Evolutionary conservation across 1,140 invertebrate genomes (phyloP), one percentile per base, ranked within the genome.

Genomic region (Steinernema khuongi): DNA sequence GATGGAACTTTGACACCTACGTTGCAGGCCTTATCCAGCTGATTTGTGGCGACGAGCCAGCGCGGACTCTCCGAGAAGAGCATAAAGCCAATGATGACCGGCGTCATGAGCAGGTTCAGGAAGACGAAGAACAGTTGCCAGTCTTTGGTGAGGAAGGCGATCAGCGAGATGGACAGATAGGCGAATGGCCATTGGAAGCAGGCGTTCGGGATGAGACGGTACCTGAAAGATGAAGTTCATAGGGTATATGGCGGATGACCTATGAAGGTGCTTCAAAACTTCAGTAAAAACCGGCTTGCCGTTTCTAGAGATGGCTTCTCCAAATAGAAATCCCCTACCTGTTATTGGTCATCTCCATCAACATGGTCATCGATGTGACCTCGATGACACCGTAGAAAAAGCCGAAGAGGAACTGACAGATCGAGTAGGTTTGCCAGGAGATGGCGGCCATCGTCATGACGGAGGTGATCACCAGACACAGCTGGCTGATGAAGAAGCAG

Each of bases 291-390:
- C n/a, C n/a, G n/a, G n/a, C n/a, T n/a, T n/a, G n/a, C n/a, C n/a
- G n/a, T n/a, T n/a, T 43, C 14, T 14, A 67, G 17, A 14, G 19
- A 67, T 67, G 29, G 19, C 11, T 18, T 67, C 41, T 1, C 18
- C 14, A 73, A 75, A 44, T n/a, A 0, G 1, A 70, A 74, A 77
- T 1, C 19, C 19, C 19, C 19, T 43, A 82, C 79, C 79, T 79
- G 70, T 83, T 84, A 72, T 81, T 83, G 11, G 81, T 83, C 67
- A 77, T 81, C 73, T 83, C 81, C 77, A 83, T 79, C 82, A 83
- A 74, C 74, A 84, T 71, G n/a, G 81, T 81, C 2, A 83, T 67
- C 1, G 70, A 67, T 31, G 75, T 78, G 1, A 76, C 50, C 74
- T 83, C 81, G 68, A 83, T 75, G 22, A 84, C 70, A n/a, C 81